Base-by-base conservation (phyloP, 2,113 vertebrate genomes). In the Deroptyus accipitrinus region DNA sequence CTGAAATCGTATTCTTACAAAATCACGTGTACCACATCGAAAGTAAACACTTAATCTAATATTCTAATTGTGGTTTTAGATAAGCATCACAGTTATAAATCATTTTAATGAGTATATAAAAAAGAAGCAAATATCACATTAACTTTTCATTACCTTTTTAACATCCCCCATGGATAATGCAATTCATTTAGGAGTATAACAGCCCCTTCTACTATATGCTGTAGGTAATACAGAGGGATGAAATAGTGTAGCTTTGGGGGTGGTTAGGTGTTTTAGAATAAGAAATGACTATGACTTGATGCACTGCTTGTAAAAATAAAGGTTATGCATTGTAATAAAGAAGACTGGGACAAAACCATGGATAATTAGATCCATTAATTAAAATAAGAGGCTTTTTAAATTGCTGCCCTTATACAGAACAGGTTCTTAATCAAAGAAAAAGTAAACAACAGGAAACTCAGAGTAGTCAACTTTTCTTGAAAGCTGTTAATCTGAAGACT, bases 91-190 rank as follows among this genome's bases (percentile, higher is more conserved):
- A 0, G 77, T 66, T 93, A 88, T 93, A 92, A 94, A 92, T 95
- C 52, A 89, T 93, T 86, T 93, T 90, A 95, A 95, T 96, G 66
- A 91, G 69, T 22, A 66, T 46, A 86, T 89, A 30, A 73, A 90
- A 93, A 94, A 86, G 66, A 75, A 88, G 37, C 69, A 94, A 95
- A 89, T 92, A 88, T 28, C 83, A 76, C 83, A 93, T 95, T 95
- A 95, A 83, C 69, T 96, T 95, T 94, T 92, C 66, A 92, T 95
- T 93, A 86, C 85, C 86, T 95, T 96, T 92, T 76, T 83, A 92
- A 37, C 77, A 64, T 81, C 83, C 66, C 80, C 69, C 37, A 42
- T 76, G 90, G 94, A 93, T 62, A 88, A 64, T 61, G 44, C 44
- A 89, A 66, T 86, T 93, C 42, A 61, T 92, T 95, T 81, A 77